Evolutionary conservation across 2,888 invertebrate species (phyloP).

Genomic region (Lithophane socia): DNA sequence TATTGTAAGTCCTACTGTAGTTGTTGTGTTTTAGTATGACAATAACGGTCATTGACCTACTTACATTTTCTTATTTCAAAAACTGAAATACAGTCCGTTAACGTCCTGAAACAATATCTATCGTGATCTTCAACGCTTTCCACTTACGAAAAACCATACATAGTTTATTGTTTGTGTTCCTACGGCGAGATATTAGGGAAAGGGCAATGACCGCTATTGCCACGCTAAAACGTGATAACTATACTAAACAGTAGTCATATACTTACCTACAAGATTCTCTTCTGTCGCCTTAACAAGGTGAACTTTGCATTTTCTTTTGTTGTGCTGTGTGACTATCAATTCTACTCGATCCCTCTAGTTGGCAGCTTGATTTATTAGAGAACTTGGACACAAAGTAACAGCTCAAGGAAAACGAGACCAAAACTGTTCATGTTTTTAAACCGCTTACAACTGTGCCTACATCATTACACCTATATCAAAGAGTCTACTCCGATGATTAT

Average conservation of each 20-base stretch:
- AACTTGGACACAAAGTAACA: constrained; percentile 11
- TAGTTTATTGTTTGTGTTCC: neutral
- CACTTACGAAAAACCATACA: neutral
- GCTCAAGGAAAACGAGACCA: constrained; percentile 33
- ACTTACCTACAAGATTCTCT: neutral
- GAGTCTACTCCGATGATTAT: constrained; percentile 23
- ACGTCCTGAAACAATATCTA: too few species aligned
- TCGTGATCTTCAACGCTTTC: neutral
- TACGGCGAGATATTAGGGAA: neutral
- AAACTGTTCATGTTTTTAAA: constrained; percentile 40
- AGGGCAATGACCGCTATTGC: neutral
- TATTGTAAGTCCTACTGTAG: neutral
- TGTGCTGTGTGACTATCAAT: neutral
- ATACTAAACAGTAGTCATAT: neutral
- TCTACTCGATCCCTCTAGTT: neutral
- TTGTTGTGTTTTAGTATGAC: too few species aligned
- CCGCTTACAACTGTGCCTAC: constrained; percentile 37
- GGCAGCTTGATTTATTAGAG: neutral
- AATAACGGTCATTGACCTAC: neutral
- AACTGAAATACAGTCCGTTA: neutral
- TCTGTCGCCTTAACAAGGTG: neutral
- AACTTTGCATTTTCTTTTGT: neutral
- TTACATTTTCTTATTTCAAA: neutral
- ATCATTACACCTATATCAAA: constrained; percentile 46
- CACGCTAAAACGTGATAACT: neutral